A percentile compares a stretch with the other conserved stretches of the same genome.
Conservation (phyloP, 2,113 vertebrate genomes). For the Dromaius novaehollandiae region DNA sequence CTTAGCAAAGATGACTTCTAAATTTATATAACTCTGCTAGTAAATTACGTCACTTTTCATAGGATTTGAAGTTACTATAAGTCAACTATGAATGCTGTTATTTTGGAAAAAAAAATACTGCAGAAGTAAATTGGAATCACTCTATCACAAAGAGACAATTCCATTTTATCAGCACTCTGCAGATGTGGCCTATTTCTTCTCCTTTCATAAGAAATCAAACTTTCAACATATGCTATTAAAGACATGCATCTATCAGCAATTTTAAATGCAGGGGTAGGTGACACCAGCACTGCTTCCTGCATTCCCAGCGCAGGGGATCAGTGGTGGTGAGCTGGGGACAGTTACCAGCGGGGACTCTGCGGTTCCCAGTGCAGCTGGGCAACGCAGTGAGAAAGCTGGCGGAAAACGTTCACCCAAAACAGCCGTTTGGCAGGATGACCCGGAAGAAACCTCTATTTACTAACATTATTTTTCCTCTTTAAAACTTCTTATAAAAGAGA, state of each 20-base stretch:
- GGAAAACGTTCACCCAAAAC: not conserved
- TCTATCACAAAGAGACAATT: not conserved
- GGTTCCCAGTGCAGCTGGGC: too few relatives aligned
- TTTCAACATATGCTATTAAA: not conserved
- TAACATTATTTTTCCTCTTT: not conserved
- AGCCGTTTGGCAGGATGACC: not conserved
- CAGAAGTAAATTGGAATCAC: not conserved
- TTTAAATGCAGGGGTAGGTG: not conserved
- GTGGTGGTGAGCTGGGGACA: too few relatives aligned
- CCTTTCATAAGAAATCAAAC: not conserved
- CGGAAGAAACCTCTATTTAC: not conserved
- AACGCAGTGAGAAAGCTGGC: not conserved
- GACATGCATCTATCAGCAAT: not conserved
- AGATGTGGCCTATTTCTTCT: not conserved
- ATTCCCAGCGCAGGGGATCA: too few relatives aligned
- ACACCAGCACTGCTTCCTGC: not conserved
- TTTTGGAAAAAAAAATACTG: not conserved
- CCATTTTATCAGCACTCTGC: not conserved
- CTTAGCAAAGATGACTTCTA: not conserved
- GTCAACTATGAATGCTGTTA: not conserved
- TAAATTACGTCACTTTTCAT: not conserved
- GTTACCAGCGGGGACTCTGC: too few relatives aligned
- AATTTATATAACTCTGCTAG: not conserved
- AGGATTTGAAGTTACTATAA: not conserved
- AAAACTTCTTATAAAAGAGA: not conserved